Percentiles rank a stretch among this genome's conserved stretches.
Conservation (phyloP, 2,888 invertebrate species). For the Papilio gigon region DNA sequence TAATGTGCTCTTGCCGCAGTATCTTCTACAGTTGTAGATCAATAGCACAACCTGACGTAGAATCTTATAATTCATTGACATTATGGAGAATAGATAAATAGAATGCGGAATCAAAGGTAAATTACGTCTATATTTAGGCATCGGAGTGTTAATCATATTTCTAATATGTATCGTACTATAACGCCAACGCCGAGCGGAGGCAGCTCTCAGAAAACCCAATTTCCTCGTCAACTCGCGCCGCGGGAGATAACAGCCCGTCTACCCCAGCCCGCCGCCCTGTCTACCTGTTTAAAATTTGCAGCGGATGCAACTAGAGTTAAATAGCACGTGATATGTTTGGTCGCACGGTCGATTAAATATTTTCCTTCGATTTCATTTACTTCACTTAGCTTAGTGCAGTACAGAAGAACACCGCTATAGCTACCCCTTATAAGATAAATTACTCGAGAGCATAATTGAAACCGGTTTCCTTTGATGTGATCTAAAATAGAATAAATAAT, state of each 20-base stretch:
- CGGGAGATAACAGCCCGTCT: slow-evolving; percentile 39
- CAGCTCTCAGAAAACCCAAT: slow-evolving; percentile 37
- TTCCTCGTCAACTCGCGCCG: slow-evolving; percentile 28
- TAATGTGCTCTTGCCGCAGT: not conserved
- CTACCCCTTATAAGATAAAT: no score
- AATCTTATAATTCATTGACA: not conserved
- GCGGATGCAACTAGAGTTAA: not conserved
- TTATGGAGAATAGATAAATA: not conserved
- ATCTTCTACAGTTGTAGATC: no score
- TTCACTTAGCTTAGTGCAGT: not conserved
- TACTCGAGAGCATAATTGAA: slow-evolving; percentile 1
- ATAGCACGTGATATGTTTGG: not conserved
- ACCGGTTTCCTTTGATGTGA: not conserved
- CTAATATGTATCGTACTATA: slow-evolving; percentile 7
- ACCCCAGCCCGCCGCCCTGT: slow-evolving; percentile 38
- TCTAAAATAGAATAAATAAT: slow-evolving; percentile 9
- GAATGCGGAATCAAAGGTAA: not conserved
- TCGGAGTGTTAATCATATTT: slow-evolving; percentile 26
- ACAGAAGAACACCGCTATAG: not conserved
- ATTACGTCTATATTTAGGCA: not conserved
- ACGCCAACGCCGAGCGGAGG: not conserved
- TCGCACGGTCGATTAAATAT: not conserved
- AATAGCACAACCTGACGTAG: not conserved
- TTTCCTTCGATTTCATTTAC: not conserved
- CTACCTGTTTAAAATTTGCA: slow-evolving; percentile 10